Evolutionary conservation across 2,888 invertebrate species (phyloP).

Genomic region (Zaprionus bogoriensis): DNA sequence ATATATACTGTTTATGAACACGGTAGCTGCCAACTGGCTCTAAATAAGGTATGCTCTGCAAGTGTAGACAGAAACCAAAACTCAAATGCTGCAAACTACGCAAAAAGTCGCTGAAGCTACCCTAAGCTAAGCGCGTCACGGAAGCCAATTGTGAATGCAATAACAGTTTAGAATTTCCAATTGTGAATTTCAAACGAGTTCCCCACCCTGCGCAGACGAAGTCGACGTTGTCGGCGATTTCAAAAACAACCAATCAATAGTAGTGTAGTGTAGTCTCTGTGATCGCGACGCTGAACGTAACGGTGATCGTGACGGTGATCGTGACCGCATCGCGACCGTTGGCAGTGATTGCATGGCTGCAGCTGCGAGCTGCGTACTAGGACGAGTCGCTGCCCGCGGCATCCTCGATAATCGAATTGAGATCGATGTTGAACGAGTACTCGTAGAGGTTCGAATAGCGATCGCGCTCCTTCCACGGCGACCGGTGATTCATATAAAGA

Average conservation of each 20-base stretch:
- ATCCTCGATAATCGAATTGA: conserved; percentile 83
- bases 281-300: not conserved
- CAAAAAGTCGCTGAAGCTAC: too few species aligned
- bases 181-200: not conserved
- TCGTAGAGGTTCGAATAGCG: conserved; percentile 83
- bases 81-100: too few species aligned
- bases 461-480: conserved; percentile 83
- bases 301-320: not conserved
- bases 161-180: not conserved
- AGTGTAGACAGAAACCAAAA: too few species aligned
- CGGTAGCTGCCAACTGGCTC: too few species aligned
- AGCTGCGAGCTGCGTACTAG: conserved; percentile 81
- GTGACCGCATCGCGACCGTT: not conserved
- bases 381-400: conserved; percentile 83
- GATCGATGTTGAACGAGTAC: conserved; percentile 83
- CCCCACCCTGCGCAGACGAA: not conserved
- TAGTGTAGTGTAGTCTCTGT: not conserved
- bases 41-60: too few species aligned
- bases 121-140: conserved; percentile 58
- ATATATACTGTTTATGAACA: not conserved
- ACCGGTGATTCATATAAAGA: conserved; percentile 83
- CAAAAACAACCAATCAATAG: conserved; percentile 1
- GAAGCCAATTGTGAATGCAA: conserved; percentile 35
- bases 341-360: conserved; percentile 29
- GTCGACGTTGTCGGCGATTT: too few species aligned